phyloP scores from a whole-genome alignment of 2,113 vertebrate genomes.

The Brienomyrus brachyistius region DNA sequence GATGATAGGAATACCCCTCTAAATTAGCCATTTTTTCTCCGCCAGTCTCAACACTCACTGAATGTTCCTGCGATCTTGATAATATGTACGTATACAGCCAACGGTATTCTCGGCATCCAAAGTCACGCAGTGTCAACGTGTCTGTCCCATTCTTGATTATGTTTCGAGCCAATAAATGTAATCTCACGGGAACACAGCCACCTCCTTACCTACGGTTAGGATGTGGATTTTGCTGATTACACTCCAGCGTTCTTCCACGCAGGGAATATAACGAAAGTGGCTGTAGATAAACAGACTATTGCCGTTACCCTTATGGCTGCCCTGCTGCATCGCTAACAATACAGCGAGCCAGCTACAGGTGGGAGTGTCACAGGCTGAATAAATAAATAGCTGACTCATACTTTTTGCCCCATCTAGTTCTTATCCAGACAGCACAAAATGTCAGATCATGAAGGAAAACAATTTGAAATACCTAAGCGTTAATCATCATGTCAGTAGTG shows the following conservation, averaged over 20 bases:
- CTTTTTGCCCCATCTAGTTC: neutral
- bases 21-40: neutral
- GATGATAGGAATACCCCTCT: neutral
- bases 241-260: neutral
- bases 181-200: neutral
- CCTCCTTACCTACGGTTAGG: neutral
- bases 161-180: neutral
- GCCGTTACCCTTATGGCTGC: neutral
- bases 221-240: neutral
- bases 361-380: neutral
- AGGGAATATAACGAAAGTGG: neutral
- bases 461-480: neutral
- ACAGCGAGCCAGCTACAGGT: neutral
- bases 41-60: neutral
- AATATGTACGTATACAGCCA: neutral
- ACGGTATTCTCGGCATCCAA: neutral
- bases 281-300: neutral
- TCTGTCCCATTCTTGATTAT: neutral
- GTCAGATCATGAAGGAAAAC: neutral
- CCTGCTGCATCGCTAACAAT: neutral
- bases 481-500: neutral
- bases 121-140: neutral
- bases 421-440: neutral
- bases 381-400: neutral
- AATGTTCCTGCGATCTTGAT: slow-evolving; percentile 8